Base-by-base conservation (phyloP, 1,140 invertebrate species). In the Drosophila varians region DNA sequence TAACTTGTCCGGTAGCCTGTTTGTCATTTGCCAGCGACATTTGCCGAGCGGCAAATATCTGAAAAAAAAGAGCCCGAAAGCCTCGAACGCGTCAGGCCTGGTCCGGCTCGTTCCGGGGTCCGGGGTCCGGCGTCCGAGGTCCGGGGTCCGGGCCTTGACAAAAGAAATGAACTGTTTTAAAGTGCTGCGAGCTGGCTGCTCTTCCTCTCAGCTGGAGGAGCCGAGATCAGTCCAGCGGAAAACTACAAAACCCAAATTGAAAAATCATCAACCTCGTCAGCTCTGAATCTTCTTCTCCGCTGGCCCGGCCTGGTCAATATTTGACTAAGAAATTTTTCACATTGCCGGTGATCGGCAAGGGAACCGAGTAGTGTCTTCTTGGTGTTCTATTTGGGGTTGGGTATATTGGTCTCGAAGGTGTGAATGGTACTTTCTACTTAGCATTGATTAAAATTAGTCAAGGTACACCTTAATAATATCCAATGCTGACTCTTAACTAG, bases 111-210 rank as follows among this genome's bases (percentile, higher is more conserved):
- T n/a, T n/a, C n/a, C n/a, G n/a, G n/a, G n/a, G n/a, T n/a, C n/a
- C n/a, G n/a, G n/a, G n/a, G n/a, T n/a, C n/a, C n/a, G n/a, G n/a
- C n/a, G n/a, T n/a, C n/a, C n/a, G n/a, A n/a, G n/a, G n/a, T n/a
- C n/a, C n/a, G n/a, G n/a, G n/a, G 21, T 2, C 71, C 34, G 55
- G 60, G 76, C 77, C 82, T 87, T 82, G 82, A 82, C 82, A 87
- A 86, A 86, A 86, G 82, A 87, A 87, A 80, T 86, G 82, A 86
- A 86, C 82, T 86, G 82, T 87, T 86, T 86, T 87, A 86, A 80
- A 87, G 82, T 87, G 82, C 73, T 86, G 62, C 80, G 21, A 25
- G 68, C 7, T 42, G 65, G 36, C 46, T 46, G 25, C 47, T 34
- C n/a, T n/a, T n/a, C n/a, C 31, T 18, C 12, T 26, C 28, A 12